Percentiles rank a stretch among this genome's conserved stretches.
These are phyloP conservation scores for Pangasius macronema DNA, from an alignment of 2,797 vertebrate species.

Conservation along the genomic window DNA sequence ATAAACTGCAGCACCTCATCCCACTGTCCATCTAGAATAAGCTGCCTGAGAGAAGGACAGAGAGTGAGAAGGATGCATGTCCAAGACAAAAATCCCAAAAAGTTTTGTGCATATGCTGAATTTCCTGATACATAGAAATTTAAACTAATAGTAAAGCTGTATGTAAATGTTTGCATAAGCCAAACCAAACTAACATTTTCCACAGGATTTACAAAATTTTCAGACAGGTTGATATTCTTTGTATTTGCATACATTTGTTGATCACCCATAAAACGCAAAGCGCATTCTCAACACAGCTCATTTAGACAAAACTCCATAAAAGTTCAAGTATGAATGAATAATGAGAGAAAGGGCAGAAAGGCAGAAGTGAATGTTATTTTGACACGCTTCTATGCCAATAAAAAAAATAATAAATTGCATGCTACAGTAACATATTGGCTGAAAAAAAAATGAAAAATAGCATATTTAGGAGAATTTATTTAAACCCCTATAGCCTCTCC, in stretches of 20 bases:
- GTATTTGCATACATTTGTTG: not conserved
- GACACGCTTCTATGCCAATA: too few species aligned
- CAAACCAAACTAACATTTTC: not conserved
- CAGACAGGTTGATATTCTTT: not conserved
- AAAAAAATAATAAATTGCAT: too few species aligned
- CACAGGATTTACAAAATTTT: not conserved
- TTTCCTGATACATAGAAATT: not conserved
- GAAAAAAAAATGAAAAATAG: too few species aligned
- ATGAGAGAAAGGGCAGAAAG: not conserved
- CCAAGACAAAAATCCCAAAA: not conserved
- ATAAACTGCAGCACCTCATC: constrained; percentile 99
- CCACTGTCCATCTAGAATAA: constrained; percentile 98
- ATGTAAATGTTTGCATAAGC: not conserved
- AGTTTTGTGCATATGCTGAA: not conserved
- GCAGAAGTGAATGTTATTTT: too few species aligned
- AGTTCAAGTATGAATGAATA: not conserved
- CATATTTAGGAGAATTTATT: too few species aligned
- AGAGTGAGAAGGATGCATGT: not conserved
- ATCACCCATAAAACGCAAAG: not conserved
- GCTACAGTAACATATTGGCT: too few species aligned
- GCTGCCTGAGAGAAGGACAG: constrained; percentile 76
- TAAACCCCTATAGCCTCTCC: too few species aligned
- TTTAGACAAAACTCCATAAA: not conserved
- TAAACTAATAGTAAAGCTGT: not conserved
- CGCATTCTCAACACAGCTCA: not conserved